Evolutionary conservation across 2,113 vertebrate genomes (phyloP).

Genomic region (Ceyx melanurus): DNA sequence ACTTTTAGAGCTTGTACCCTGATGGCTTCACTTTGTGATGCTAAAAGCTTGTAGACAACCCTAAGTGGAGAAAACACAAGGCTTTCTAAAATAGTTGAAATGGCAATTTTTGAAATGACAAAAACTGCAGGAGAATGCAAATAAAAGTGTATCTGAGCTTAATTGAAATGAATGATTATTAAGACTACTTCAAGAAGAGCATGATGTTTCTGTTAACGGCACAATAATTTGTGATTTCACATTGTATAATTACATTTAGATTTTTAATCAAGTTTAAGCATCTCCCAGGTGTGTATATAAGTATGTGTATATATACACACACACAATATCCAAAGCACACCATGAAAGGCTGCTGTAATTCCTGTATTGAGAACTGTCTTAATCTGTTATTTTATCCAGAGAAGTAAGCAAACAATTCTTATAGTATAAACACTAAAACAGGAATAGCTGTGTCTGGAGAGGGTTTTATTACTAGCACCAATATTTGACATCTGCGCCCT

Average conservation of each 20-base stretch:
- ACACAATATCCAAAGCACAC: background rate
- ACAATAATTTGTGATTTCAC: background rate
- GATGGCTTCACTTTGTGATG: conserved; percentile 93
- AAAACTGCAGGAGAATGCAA: background rate
- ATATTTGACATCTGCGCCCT: background rate
- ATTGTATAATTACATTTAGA: background rate
- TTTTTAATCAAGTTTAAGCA: background rate
- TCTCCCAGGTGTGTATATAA: background rate
- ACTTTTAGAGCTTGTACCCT: conserved; percentile 96
- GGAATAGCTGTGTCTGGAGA: background rate
- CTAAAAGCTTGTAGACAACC: conserved; percentile 94
- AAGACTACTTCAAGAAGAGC: background rate
- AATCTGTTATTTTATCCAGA: background rate
- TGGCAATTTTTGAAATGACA: background rate
- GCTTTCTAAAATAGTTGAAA: background rate
- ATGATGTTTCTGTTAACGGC: background rate
- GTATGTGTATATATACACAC: no score
- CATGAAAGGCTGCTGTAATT: background rate
- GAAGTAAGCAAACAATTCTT: background rate
- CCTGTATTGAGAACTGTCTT: background rate
- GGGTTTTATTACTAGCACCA: background rate
- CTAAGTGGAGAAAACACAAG: conserved; percentile 72
- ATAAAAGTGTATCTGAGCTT: background rate
- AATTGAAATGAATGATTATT: background rate
- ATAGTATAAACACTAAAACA: background rate